These are phyloP conservation scores for Pollimyrus isidori DNA, from an alignment of 2,113 vertebrate genomes.

Conservation along the genomic window DNA sequence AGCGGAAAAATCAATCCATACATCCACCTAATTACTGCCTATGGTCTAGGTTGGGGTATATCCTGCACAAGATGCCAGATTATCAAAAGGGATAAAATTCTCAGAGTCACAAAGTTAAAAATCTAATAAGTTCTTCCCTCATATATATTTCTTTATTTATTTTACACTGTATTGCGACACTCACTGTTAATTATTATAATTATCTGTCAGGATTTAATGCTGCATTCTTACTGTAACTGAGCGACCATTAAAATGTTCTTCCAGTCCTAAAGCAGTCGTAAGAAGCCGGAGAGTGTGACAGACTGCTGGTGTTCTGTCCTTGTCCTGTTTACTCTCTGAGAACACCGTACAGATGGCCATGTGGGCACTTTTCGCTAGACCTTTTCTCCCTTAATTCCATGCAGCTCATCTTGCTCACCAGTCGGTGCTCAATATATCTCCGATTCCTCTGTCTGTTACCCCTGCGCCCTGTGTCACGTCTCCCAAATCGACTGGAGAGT, in stretches of 20 bases:
- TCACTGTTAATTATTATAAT: background rate
- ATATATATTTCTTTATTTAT: background rate
- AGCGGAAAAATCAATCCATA: background rate
- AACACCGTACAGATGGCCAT: background rate
- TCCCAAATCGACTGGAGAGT: background rate
- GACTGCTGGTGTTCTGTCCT: background rate
- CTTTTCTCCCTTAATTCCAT: background rate
- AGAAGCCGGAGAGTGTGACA: background rate
- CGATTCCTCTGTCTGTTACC: background rate
- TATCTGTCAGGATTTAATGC: background rate
- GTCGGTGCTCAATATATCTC: background rate
- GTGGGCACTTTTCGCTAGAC: background rate
- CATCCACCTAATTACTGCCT: background rate
- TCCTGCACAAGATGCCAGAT: background rate
- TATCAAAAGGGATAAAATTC: background rate
- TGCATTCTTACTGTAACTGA: background rate
- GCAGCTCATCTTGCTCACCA: background rate
- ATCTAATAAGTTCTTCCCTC: background rate
- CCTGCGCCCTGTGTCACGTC: background rate
- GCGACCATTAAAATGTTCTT: constrained; percentile 1
- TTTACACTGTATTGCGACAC: background rate
- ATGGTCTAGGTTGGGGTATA: background rate
- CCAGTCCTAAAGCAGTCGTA: background rate
- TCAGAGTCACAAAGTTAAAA: background rate
- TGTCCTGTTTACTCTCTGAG: background rate